Percentiles rank a stretch among this genome's conserved stretches.
Evolutionary conservation across 2,888 invertebrate species (phyloP).

Genomic region (Congeria kusceri): DNA sequence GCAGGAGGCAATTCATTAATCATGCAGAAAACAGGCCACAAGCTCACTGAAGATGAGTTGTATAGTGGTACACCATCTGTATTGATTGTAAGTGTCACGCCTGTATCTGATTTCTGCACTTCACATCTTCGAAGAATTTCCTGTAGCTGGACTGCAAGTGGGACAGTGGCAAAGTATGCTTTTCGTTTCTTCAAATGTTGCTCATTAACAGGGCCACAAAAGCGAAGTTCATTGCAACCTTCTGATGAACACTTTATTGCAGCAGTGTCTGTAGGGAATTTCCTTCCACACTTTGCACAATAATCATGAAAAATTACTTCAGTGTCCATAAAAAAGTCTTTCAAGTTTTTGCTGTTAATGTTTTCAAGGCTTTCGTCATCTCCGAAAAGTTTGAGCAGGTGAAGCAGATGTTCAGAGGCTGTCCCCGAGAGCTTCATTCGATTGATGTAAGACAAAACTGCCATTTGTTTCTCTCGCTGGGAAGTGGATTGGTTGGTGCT

Average conservation of each 20-base stretch:
- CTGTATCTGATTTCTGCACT: neutral
- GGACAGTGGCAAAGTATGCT: neutral
- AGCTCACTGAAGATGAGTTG: constrained; percentile 15
- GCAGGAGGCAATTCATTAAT: constrained; percentile 44
- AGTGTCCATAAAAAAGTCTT: neutral
- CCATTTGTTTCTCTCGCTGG: neutral
- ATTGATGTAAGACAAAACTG: neutral
- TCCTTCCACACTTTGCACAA: neutral
- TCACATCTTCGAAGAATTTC: neutral
- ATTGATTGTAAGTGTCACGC: neutral
- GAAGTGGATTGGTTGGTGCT: too few species aligned
- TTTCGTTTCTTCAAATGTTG: neutral
- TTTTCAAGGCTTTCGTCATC: neutral
- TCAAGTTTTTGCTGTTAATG: neutral
- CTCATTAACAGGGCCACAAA: neutral
- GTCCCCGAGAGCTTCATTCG: neutral
- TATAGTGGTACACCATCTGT: constrained; percentile 18
- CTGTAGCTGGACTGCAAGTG: neutral
- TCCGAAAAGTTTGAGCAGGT: neutral
- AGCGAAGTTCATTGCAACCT: constrained; percentile 10
- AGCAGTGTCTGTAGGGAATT: neutral
- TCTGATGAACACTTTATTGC: neutral
- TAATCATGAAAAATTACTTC: neutral
- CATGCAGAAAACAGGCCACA: constrained; percentile 28
- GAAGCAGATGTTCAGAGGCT: neutral